These are phyloP conservation scores for Crossaster papposus DNA, from an alignment of 53 echinoderm and acorn worm species.

Conservation along the genomic window DNA sequence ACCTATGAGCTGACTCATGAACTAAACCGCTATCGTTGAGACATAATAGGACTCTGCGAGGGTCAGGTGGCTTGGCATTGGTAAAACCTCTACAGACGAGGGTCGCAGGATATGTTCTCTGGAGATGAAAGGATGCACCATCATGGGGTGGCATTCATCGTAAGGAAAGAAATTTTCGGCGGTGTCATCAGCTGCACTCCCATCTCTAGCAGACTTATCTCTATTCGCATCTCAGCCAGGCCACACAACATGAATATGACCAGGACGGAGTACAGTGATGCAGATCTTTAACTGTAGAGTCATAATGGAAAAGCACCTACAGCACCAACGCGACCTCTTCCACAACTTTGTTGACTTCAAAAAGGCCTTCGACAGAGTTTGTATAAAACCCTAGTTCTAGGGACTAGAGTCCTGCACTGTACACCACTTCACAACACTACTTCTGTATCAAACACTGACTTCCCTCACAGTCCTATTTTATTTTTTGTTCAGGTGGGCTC, in stretches of 20 bases:
- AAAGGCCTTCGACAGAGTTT: no score
- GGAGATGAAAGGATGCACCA: slow-evolving; percentile 18
- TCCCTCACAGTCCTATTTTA: neutral
- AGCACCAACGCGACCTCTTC: slow-evolving; percentile 39
- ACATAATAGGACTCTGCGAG: no score
- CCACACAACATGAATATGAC: slow-evolving; percentile 19
- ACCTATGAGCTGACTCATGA: slow-evolving; percentile 36
- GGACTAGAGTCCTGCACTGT: no score
- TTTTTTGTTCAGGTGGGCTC: slow-evolving; percentile 5
- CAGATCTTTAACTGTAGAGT: slow-evolving; percentile 34
- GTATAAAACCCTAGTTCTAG: no score
- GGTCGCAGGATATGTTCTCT: no score
- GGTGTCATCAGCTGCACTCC: slow-evolving; percentile 18
- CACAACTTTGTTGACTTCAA: no score
- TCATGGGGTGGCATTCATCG: slow-evolving; percentile 8
- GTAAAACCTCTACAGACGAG: neutral
- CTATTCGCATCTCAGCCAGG: neutral
- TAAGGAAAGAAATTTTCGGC: neutral
- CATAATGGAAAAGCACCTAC: slow-evolving; percentile 5
- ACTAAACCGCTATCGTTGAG: slow-evolving; percentile 5
- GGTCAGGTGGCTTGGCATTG: slow-evolving; percentile 1
- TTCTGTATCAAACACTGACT: neutral
- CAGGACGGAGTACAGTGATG: slow-evolving; percentile 13
- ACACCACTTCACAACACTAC: no score
- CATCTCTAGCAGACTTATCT: slow-evolving; percentile 18